Base-by-base conservation (phyloP, 2,113 vertebrate genomes). In the Pelusios castaneus region DNA sequence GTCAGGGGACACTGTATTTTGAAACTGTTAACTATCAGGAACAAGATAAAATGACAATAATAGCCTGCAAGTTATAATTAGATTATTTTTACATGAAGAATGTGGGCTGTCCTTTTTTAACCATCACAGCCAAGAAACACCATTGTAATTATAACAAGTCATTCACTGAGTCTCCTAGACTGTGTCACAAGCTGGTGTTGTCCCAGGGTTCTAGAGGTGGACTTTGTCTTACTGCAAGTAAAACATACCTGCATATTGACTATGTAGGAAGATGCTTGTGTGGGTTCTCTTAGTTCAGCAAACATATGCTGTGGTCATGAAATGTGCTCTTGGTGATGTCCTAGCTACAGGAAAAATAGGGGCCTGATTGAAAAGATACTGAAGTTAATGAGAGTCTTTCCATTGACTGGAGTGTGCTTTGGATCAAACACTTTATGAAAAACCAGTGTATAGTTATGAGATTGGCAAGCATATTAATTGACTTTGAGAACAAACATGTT, bases 1-100 rank as follows among this genome's bases (percentile, higher is more conserved):
- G 89, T 94, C 92, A 90, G 19, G 1, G 89, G 91, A 91, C 93
- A 76, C 82, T 90, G 83, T 86, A 63, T 90, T 60, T 4, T 63
- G 25, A 87, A 89, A 54, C 67, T 60, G 75, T 93, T 90, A 67
- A 87, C 41, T 2, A 67, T 51, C 67, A n/a, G 4, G 1, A 86
- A 55, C 25, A 81, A 43, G 14, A 63, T 85, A 31, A 85, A 5
- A 22, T 70, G 43, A 5, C 6, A 17, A 34, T 31, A 89, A 0
- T 1, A 70, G 52, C 58, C 85, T 63, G 58, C 38, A 22, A 77
- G 8, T 16, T 22, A 38, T 70, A 38, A 22, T 70, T 78, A 49
- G 38, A 79, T 55, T 27, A 38, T 21, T 52, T 89, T 91, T 29
- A 70, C 78, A 8, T 0, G 75, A 91, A 88, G 85, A 51, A 81